Base-by-base conservation (phyloP, 92 coral and sea anemone species). In the Blastomussa wellsi region DNA sequence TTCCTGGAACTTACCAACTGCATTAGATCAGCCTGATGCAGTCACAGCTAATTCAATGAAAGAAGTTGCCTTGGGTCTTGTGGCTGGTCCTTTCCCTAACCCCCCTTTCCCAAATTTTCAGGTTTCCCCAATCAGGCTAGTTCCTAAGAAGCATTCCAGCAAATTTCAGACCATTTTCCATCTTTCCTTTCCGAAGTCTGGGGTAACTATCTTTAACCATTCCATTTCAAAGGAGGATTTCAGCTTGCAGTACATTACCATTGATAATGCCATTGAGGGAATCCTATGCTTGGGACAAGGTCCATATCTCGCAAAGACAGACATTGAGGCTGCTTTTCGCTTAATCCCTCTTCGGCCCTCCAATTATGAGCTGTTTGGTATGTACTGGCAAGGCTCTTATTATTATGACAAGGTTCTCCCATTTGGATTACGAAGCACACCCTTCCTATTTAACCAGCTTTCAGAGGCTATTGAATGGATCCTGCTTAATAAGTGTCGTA, bases 71-170 rank as follows among this genome's bases (percentile, higher is more conserved):
- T 78, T 91, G 66, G 90, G 92, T 24, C 82, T 90, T n/a, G 92
- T 92, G 31, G 92, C 95, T 28, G 92, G 90, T 10, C 95, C 93
- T 0, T 89, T 89, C 31, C 57, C 72, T 22, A 53, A 71, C 31
- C 95, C 95, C 13, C 92, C 92, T 3, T 79, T 89, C 53, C 83
- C 86, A 5, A 92, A 86, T 47, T 92, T 92, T 70, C 95, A 92
- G 59, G 86, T 90, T 3, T 84, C 91, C 12, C 95, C 90, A 1
- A 87, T 90, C 17, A 93, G 92, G 64, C n/a, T 90, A 10, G 95
- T 92, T 0, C 95, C 95, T 26, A 92, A 90, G 79, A 92, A 92
- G 70, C 84, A 90, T 48, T 90, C 91, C 0, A 51, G 59, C 53
- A 84, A 92, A 60, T 92, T 83, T 47, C 55, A 93, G 22, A 90